Evolutionary conservation across 2,888 invertebrate species (phyloP), one percentile per base, ranked within the genome.

Genomic region (Gymnoscelis rufifasciata): DNA sequence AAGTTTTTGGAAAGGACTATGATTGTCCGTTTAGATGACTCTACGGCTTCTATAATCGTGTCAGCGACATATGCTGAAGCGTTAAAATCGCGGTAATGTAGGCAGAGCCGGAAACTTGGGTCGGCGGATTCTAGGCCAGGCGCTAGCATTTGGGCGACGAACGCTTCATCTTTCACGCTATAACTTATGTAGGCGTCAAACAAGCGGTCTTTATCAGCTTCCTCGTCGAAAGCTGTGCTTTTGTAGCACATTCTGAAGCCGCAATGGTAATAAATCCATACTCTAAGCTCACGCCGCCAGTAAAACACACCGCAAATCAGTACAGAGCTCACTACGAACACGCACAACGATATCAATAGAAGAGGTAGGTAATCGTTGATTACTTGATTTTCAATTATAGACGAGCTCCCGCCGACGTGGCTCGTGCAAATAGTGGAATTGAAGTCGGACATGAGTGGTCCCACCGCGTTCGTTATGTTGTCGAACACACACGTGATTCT

Each of bases 141-240:
- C 41, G 95, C 95, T 65, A 98, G 84, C 68, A 96, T 94, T 79
- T 97, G 94, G 61, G 93, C 93, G 28, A 97, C 96, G 79, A 97
- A 97, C 38, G 93, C 92, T 71, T 97, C 96, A 80, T 98, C 97
- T 79, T 96, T 95, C 51, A 95, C 93, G 73, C 96, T 96, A 87
- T 98, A 98, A 66, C 96, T 95, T 59, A 99, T 93, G 86, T 98
- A 98, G 43, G 97, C 97, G 83, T 99, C 98, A 79, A 96, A 98
- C 38, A 96, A 91, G 61, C 95, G 92, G 80, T 95, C 94, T 82
- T 93, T 93, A 77, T 94, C 93, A 66, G 93, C 93, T 78, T 93
- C 93, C 66, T 95, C 94, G 67, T 95, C 93, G 59, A 94, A 94
- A 15, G 92, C 91, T 4, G 93, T 92, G 23, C 94, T 93, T 78